phyloP scores from a whole-genome alignment of 2,888 invertebrate genomes.

The Gymnoscelis rufifasciata region DNA sequence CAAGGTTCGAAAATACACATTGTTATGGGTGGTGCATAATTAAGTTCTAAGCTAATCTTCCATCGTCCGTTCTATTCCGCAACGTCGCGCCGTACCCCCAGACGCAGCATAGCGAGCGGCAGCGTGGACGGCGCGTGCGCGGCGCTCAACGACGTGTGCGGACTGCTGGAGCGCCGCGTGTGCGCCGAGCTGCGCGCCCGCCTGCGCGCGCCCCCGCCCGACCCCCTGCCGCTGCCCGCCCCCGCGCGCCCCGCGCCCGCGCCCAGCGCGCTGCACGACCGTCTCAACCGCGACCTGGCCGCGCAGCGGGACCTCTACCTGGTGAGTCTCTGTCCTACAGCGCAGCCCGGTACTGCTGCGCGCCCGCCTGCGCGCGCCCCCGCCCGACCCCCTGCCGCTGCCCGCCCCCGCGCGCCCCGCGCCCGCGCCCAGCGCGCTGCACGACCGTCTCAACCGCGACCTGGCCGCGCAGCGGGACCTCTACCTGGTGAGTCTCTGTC shows the following conservation, averaged over 20 bases:
- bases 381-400: conserved; percentile 52
- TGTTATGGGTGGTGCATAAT: too few relatives aligned
- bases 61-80: too few relatives aligned
- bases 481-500: conserved; percentile 83
- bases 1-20: too few relatives aligned
- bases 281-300: conserved; percentile 87
- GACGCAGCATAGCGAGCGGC: conserved; percentile 93
- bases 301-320: conserved; percentile 87
- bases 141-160: conserved; percentile 94
- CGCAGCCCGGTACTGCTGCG: too few relatives aligned
- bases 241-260: conserved; percentile 60
- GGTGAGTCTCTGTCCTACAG: conserved; percentile 76
- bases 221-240: conserved; percentile 46
- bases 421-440: conserved; percentile 55
- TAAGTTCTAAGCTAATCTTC: too few relatives aligned
- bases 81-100: too few relatives aligned
- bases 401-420: conserved; percentile 63
- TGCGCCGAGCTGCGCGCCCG: conserved; percentile 62
- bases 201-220: conserved; percentile 76
- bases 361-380: conserved; percentile 81
- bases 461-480: conserved; percentile 86
- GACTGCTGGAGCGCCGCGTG: conserved; percentile 88
- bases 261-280: conserved; percentile 56
- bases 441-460: conserved; percentile 82
- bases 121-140: conserved; percentile 98